phyloP scores from a whole-genome alignment of 2,113 vertebrate species.

The Microcebus murinus region DNA sequence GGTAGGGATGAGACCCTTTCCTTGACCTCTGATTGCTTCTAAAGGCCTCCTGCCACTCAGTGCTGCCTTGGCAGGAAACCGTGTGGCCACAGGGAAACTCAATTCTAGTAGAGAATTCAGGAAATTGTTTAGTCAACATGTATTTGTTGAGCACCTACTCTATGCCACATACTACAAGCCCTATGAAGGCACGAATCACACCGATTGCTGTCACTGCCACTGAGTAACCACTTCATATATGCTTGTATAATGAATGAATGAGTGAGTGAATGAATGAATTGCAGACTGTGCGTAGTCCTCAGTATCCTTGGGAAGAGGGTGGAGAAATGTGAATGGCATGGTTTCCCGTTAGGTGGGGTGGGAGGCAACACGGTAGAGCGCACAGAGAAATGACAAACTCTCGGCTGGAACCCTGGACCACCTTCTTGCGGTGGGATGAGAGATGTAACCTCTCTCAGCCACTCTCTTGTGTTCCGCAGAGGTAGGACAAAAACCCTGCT shows the following conservation, averaged over 20 bases:
- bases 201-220: not conserved
- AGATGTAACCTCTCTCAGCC: not conserved
- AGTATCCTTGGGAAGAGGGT: not conserved
- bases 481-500: not conserved
- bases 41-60: not conserved
- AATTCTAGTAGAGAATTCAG: not conserved
- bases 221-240: not conserved
- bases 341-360: not conserved
- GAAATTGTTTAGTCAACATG: not conserved
- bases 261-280: not conserved
- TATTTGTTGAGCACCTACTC: not conserved
- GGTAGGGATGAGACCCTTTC: fast-evolving
- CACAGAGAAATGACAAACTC: not conserved
- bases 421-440: not conserved
- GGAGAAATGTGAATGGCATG: not conserved
- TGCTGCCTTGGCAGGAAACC: not conserved
- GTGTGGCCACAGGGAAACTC: not conserved
- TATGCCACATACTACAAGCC: not conserved
- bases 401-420: not conserved
- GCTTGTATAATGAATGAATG: not conserved
- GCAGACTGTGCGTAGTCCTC: not conserved
- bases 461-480: not conserved
- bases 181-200: not conserved
- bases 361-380: not conserved
- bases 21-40: not conserved